phyloP scores from a whole-genome alignment of 2,113 vertebrate genomes.

The Cephalopterus ornatus region DNA sequence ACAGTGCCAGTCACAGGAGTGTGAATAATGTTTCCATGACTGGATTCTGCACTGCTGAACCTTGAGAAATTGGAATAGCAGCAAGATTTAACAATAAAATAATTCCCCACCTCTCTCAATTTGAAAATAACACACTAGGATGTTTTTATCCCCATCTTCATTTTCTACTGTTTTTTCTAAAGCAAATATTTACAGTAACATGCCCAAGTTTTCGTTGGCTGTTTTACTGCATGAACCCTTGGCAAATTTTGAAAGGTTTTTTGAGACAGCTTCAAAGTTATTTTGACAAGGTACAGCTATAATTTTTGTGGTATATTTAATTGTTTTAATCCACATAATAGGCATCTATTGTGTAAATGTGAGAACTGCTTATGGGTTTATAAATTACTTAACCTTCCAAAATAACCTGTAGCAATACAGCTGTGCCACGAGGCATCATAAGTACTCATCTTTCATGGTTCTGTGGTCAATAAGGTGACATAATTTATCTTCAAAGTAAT shows the following conservation, averaged over 20 bases:
- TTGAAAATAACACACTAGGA: neutral
- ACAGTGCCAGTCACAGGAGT: neutral
- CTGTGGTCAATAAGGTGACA: neutral
- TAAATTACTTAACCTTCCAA: neutral
- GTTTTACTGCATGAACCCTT: neutral
- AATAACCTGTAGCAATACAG: neutral
- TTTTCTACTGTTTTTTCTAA: neutral
- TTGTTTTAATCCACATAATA: neutral
- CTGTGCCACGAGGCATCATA: neutral
- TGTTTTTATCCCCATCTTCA: neutral
- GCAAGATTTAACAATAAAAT: neutral
- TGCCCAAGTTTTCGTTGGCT: neutral
- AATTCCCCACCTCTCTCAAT: neutral
- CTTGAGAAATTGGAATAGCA: neutral
- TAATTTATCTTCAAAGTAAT: neutral
- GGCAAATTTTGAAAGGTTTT: neutral
- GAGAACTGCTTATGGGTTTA: neutral
- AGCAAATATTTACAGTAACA: neutral
- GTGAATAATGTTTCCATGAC: neutral
- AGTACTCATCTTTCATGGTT: neutral
- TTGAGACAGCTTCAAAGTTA: neutral
- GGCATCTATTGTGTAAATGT: neutral
- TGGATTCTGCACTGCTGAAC: neutral
- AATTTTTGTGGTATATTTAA: neutral
- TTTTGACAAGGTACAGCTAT: neutral